Conservation (phyloP, 2,888 invertebrate species). For the Xylocampa areola region DNA sequence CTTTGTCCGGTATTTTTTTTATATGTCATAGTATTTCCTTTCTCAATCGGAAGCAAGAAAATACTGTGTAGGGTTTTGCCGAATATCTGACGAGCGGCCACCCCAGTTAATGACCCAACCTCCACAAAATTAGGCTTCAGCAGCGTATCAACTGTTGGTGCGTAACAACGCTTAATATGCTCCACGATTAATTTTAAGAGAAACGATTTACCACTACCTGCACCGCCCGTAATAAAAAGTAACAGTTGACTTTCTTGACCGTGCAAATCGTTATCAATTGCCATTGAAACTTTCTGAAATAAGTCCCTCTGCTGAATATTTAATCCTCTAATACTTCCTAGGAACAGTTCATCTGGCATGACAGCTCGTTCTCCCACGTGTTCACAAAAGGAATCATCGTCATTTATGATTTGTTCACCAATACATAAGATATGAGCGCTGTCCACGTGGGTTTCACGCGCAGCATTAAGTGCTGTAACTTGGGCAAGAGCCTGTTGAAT, state of each 20-base stretch:
- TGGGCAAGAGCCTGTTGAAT: constrained; percentile 6
- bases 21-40: neutral
- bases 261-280: neutral
- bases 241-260: neutral
- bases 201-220: constrained; percentile 16
- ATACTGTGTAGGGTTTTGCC: neutral
- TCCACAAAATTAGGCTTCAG: constrained; percentile 52
- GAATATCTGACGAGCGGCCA: neutral
- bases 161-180: constrained; percentile 19
- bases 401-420: neutral
- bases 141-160: constrained; percentile 36
- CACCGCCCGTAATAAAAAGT: constrained; percentile 9
- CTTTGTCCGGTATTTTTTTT: neutral
- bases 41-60: neutral
- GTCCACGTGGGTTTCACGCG: neutral
- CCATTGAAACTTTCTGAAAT: neutral
- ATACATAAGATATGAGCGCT: neutral
- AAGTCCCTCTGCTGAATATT: neutral
- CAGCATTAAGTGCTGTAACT: neutral
- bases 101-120: constrained; percentile 47
- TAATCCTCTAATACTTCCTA: neutral
- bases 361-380: neutral
- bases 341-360: neutral
- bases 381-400: neutral
- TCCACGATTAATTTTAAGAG: constrained; percentile 13